Conservation (phyloP, 1,140 invertebrate species). For the Nasonia longicornis region DNA sequence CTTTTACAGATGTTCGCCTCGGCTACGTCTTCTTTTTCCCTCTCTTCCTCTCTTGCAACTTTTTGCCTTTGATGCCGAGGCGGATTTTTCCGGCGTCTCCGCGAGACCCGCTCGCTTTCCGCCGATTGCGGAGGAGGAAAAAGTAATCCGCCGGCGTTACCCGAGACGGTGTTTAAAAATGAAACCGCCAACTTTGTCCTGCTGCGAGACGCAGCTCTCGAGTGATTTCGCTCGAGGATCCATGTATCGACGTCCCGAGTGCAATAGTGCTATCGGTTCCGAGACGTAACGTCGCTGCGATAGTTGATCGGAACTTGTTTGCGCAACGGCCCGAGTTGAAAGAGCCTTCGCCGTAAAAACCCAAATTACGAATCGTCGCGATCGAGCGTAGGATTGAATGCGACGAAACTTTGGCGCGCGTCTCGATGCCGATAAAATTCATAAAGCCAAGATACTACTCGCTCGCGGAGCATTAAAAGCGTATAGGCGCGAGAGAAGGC, state of each 20-base stretch:
- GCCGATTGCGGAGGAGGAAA: neutral
- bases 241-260: no score
- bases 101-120: neutral
- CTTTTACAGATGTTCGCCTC: slow-evolving; percentile 27
- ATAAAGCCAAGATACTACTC: neutral
- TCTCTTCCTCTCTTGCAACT: neutral
- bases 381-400: neutral
- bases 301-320: no score
- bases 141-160: neutral
- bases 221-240: no score
- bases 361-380: no score
- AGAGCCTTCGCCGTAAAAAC: neutral
- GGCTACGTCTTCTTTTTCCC: neutral
- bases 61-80: neutral
- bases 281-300: no score
- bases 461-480: neutral
- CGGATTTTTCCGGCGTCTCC: neutral
- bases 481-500: neutral
- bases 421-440: neutral
- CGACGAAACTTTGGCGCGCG: neutral
- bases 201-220: no score
- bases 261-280: no score
- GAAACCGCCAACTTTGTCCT: no score
- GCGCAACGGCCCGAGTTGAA: no score
- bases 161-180: neutral